Evolutionary conservation across 2,888 invertebrate species (phyloP), one percentile per base, ranked within the genome.

Genomic region (Kryphioiulus occultus): DNA sequence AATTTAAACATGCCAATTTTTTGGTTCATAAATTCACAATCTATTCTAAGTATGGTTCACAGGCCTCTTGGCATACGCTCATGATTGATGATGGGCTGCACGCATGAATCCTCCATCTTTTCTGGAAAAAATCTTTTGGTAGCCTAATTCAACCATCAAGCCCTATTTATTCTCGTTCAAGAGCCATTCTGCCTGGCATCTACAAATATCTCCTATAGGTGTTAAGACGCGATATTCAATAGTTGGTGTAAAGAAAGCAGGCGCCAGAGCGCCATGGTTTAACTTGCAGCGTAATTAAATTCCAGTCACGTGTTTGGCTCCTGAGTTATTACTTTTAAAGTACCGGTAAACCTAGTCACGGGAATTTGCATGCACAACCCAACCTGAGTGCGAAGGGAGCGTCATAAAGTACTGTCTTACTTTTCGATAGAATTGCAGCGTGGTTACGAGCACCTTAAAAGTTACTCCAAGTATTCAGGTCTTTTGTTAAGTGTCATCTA

Each of bases 281-380:
- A 68, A 68, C 68, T 68, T 26, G 12, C 26, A 10, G 19, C 68
- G 68, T 68, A 68, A 68, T 68, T 68, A 68, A 68, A 68, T 68
- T 68, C 68, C 68, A 68, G 68, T 68, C 68, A 68, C 26, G 68
- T 68, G 68, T 68, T 68, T 26, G 68, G 68, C 5, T 68, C 68
- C 19, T 9, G 22, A 19, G 26, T 26, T 68, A 68, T 68, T 68
- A 68, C 68, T 68, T 68, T 68, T 22, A 68, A 26, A 68, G 68
- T 12, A 68, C 68, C 26, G 68, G 68, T 68, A 68, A 68, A 26
- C 68, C 68, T 68, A 68, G 19, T 26, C 26, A 4, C 1, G 19
- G 19, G 9, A 68, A 68, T 68, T 68, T 68, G 68, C 68, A 68
- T 68, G 19, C 9, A 68, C 19, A 4, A 68, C 68, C n/a, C 4